Base-by-base conservation (phyloP, 2,888 invertebrate species). In the Leptopilina drosophilae region DNA sequence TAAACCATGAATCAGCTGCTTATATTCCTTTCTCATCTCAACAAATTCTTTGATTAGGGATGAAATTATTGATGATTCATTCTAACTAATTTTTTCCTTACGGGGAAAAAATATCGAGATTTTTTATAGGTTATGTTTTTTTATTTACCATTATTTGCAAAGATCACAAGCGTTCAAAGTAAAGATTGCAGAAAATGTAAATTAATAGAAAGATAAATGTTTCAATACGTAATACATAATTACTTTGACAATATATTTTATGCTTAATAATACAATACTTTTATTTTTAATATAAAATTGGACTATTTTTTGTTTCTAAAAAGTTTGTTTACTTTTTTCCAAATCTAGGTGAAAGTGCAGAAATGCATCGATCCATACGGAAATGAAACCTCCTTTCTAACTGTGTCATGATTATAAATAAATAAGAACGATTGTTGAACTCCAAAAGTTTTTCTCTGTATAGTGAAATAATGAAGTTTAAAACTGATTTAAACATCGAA, bases 271-370 rank as follows among this genome's bases (percentile, higher is more conserved):
- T 20, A 33, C 3, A 33, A 33, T 33, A 33, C 33, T 33, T 33
- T 33, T 33, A 33, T 33, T 33, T 33, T 33, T 33, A 33, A 33
- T 33, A 33, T 5, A 33, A 42, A 42, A 8, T 42, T 42, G 42
- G 8, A 42, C 7, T 5, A 42, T 42, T 42, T 42, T 42, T 40
- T 75, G 62, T 11, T 76, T 11, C 40, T 26, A 12, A 64, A 64
- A 65, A 49, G 20, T 56, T 66, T 77, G 64, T 77, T 33, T 64
- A n/a, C 40, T 40, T 64, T 77, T 64, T 66, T 33, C n/a, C 12
- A 9, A 79, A 66, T 62, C 65, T 76, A 80, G 76, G 79, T 69
- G 69, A 80, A 62, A 77, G 69, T 53, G n/a, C 46, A 14, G 14
- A 46, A 69, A 69, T 69, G 14, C 73, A 73, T 56, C 73, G 73